phyloP scores from a whole-genome alignment of 2,797 vertebrate genomes.

The Muraenolepis orangiensis region DNA sequence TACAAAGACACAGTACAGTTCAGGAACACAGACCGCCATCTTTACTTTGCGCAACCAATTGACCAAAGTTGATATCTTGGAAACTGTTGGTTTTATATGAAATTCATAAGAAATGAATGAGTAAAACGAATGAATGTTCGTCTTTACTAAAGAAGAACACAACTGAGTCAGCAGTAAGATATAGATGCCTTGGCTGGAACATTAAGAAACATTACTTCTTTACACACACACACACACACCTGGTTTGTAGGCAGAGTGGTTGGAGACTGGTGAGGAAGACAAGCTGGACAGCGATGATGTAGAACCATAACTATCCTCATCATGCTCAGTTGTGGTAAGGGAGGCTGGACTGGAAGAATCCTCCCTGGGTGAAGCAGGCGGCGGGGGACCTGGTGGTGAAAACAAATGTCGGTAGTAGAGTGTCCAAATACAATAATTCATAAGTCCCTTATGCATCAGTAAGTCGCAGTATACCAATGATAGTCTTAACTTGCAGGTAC shows the following conservation, averaged over 20 bases:
- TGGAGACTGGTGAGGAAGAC: conserved; percentile 33
- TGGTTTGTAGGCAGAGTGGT: conserved; percentile 39
- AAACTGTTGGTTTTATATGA: not conserved
- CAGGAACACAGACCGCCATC: not conserved
- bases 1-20: conserved; percentile 43
- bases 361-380: conserved; percentile 27
- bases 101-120: too few relatives aligned
- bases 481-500: not conserved
- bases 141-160: too few relatives aligned
- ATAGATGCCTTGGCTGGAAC: not conserved
- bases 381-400: conserved; percentile 13
- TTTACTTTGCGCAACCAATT: not conserved
- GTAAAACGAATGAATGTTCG: too few relatives aligned
- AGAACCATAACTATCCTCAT: conserved; percentile 31
- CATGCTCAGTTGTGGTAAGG: conserved; percentile 10
- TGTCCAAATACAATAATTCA: not conserved
- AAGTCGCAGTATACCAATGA: not conserved
- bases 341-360: conserved; percentile 39
- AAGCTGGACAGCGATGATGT: conserved; percentile 53
- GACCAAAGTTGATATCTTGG: not conserved
- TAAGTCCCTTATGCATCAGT: not conserved
- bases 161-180: too few relatives aligned
- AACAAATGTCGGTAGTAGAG: not conserved
- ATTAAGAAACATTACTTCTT: not conserved
- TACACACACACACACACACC: conserved; percentile 40